Evolutionary conservation across 2,797 vertebrate species (phyloP).

Genomic region (Threskiornis aethiopicus): DNA sequence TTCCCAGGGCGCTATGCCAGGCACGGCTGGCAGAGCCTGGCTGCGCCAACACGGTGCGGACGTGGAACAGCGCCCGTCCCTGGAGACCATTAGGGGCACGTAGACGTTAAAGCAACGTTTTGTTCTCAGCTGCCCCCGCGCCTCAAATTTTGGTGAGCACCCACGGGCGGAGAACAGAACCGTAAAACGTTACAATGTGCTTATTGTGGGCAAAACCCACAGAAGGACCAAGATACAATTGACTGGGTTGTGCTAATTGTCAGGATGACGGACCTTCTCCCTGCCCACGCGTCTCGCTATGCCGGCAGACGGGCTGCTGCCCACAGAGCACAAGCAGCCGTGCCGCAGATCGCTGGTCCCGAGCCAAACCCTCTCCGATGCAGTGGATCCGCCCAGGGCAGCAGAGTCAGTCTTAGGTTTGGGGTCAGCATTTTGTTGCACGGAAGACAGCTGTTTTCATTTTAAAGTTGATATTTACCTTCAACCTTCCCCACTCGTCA

Average conservation of each 20-base stretch:
- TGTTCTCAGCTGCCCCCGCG: background rate
- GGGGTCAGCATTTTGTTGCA: background rate
- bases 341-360: background rate
- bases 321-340: background rate
- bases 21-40: background rate
- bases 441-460: background rate
- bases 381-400: rapidly evolving
- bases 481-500: background rate
- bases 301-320: background rate
- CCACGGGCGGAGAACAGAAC: background rate
- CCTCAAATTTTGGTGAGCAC: background rate
- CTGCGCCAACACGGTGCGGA: rapidly evolving
- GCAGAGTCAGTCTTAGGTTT: background rate
- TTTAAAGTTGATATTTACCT: background rate
- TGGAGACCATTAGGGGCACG: rapidly evolving
- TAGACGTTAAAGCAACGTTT: rapidly evolving
- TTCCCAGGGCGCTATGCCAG: rapidly evolving
- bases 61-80: background rate
- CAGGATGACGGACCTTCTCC: background rate
- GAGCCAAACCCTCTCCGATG: background rate
- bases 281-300: background rate
- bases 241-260: background rate
- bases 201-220: background rate
- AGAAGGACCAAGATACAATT: background rate
- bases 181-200: background rate